phyloP scores from a whole-genome alignment of 2,888 invertebrate species.

The Ophion costatus region DNA sequence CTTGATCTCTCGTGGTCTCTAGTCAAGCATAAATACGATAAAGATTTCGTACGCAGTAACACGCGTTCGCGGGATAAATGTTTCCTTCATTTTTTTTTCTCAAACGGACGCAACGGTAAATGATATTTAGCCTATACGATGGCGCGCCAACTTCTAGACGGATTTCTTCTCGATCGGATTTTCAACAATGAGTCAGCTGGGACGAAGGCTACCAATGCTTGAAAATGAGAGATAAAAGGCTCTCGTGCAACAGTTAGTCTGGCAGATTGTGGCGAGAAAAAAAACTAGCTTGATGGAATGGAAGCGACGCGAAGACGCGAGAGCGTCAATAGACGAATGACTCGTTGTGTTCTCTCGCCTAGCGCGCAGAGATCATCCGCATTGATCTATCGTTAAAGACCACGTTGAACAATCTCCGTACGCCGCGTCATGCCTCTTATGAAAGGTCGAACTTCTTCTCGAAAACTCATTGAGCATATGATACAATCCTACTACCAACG shows the following conservation, averaged over 20 bases:
- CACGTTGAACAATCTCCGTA: conserved; percentile 61
- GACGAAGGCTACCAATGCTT: not conserved
- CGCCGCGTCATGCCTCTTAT: conserved; percentile 49
- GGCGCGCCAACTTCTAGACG: not conserved
- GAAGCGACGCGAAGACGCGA: conserved; percentile 43
- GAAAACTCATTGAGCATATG: conserved; percentile 63
- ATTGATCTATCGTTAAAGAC: conserved; percentile 64
- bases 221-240: not conserved
- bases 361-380: conserved; percentile 56
- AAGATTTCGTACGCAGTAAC: no score
- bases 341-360: conserved; percentile 40
- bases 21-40: not conserved
- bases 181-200: not conserved
- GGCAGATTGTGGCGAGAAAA: not conserved
- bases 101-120: not conserved
- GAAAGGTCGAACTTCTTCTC: conserved; percentile 63
- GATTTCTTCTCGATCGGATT: not conserved
- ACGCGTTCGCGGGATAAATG: not conserved
- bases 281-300: conserved; percentile 56
- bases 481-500: conserved; percentile 44
- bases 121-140: not conserved
- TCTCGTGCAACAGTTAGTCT: not conserved
- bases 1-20: not conserved
- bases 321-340: conserved; percentile 55
- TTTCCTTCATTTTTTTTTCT: not conserved